Base-by-base conservation (phyloP, 2,797 vertebrate species). In the Propithecus deckenii region DNA sequence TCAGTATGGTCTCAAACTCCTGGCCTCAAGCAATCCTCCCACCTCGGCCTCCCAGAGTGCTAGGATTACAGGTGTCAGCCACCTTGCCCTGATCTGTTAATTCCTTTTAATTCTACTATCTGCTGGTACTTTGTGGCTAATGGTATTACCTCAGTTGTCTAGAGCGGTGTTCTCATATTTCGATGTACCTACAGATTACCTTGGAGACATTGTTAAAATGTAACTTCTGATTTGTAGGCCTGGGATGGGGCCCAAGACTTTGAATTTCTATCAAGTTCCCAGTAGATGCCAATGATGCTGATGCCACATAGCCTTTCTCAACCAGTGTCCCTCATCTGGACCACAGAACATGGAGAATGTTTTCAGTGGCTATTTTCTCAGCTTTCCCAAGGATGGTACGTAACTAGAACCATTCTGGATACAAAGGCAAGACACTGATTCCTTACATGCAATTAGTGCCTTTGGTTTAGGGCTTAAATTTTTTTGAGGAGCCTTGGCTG, bases 71-170 rank as follows among this genome's bases (percentile, higher is more conserved):
- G 30, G 30, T 28, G 30, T 15, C 12, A 32, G 61, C 13, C 13
- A 63, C 13, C 1, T 13, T 13, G 2, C 30, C 13, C 30, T 57
- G 13, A 30, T 30, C 61, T 63, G 12, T 63, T 52, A n/a, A 50
- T 52, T 87, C 52, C 20, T 92, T 89, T 95, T 76, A 50, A 65
- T 94, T 96, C 35, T 84, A 76, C 14, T 86, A 55, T 65, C 32
- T 87, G 17, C 14, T 59, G 59, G 71, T 80, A 55, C 57, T 87
- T 83, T 86, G 57, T 50, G 63, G 30, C 32, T 74, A 86, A 65
- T 25, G 22, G 30, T 32, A 35, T 86, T 81, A 78, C 63, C 48
- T 35, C 25, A 89, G 69, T 75, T 72, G 52, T 75, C 32, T 67
- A 78, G 8, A 85, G n/a, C 14, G 69, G 86, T 79, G 23, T 32